Evolutionary conservation across 2,113 vertebrate genomes (phyloP).

Genomic region (Tychaedon coryphoeus): DNA sequence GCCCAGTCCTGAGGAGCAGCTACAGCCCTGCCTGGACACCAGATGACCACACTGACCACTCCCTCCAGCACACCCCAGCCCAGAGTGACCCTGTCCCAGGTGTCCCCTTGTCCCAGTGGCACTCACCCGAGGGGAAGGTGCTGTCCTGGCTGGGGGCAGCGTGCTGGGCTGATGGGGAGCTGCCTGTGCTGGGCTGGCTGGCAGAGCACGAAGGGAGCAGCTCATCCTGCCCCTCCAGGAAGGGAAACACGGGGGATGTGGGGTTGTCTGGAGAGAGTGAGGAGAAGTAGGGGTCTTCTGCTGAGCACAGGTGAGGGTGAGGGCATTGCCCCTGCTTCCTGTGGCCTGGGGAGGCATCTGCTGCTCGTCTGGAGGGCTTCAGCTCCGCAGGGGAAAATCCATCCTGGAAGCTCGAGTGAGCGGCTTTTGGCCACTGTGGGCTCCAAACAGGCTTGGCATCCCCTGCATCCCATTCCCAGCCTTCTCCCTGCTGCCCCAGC

Average conservation of each 20-base stretch:
- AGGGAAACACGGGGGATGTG: neutral
- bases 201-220: neutral
- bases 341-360: neutral
- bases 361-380: neutral
- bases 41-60: neutral
- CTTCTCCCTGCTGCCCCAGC: neutral
- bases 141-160: neutral
- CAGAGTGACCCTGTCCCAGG: accelerated
- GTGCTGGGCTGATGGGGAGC: neutral
- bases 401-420: neutral
- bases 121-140: slow-evolving; percentile 5
- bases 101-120: neutral
- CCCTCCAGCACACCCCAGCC: accelerated
- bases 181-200: neutral
- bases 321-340: neutral
- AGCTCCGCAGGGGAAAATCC: neutral
- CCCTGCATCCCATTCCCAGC: neutral
- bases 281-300: slow-evolving; percentile 76
- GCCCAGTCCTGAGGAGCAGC: neutral
- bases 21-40: neutral
- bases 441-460: neutral
- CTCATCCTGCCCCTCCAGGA: neutral
- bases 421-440: neutral
- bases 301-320: slow-evolving; percentile 33
- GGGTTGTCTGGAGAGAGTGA: slow-evolving; percentile 33